phyloP scores from a whole-genome alignment of 2,797 vertebrate genomes.

The Etheostoma perlongum region DNA sequence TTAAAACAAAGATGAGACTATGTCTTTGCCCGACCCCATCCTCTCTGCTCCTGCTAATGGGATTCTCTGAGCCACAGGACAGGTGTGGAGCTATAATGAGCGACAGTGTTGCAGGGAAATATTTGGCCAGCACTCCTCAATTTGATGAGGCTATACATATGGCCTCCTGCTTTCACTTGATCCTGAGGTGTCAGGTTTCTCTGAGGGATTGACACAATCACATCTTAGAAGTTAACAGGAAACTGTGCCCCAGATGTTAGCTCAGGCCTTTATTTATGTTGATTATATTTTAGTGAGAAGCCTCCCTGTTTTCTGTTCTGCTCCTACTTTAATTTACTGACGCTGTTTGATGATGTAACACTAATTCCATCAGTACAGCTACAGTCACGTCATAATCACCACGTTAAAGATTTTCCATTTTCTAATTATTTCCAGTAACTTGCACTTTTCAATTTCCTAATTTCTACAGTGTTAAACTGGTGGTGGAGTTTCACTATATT shows the following conservation, averaged over 20 bases:
- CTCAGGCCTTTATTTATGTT: too few relatives aligned
- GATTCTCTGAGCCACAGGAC: slow-evolving; percentile 37
- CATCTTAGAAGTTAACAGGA: not conserved
- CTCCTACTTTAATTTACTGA: too few relatives aligned
- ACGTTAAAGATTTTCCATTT: not conserved
- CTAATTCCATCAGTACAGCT: not conserved
- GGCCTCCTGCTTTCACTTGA: not conserved
- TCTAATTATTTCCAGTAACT: not conserved
- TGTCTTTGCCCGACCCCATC: slow-evolving; percentile 48
- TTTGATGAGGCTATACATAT: slow-evolving; percentile 6
- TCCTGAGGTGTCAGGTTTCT: slow-evolving; percentile 2
- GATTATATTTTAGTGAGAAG: too few relatives aligned
- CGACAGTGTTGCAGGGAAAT: slow-evolving; percentile 31
- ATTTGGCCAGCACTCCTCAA: slow-evolving; percentile 25
- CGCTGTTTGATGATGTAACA: too few relatives aligned
- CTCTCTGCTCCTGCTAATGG: slow-evolving; percentile 49
- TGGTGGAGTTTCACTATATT: too few relatives aligned
- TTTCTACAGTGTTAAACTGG: too few relatives aligned
- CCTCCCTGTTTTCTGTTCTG: too few relatives aligned
- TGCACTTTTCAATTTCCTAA: not conserved
- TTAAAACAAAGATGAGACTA: slow-evolving; percentile 69
- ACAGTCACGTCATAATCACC: not conserved
- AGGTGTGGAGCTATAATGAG: slow-evolving; percentile 58
- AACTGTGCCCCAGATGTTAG: not conserved
- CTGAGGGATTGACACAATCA: not conserved